Evolutionary conservation across 2,888 invertebrate genomes (phyloP), one percentile per base, ranked within the genome.

Genomic region (Galerucella pusilla): DNA sequence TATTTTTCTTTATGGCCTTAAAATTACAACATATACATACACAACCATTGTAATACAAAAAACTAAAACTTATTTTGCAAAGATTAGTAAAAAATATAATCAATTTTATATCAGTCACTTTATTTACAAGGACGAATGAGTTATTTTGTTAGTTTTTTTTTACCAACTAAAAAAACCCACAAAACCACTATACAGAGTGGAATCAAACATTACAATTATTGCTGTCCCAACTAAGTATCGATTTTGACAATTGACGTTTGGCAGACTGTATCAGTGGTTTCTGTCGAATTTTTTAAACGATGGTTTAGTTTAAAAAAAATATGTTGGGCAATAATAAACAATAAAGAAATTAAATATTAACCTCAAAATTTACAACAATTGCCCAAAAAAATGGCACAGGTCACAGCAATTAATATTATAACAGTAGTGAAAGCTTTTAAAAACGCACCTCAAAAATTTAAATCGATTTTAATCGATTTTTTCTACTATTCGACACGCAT

Each of bases 361-460:
- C 71, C 69, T 76, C 61, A 69, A 69, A 57, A 71, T 74, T 68
- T 73, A 76, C 75, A 74, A 74, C 65, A 60, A 74, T 73, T 72
- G 73, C 74, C 78, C 73, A 80, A 81, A 85, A 35, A 35, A 84
- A 88, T 88, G 87, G 87, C 88, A 88, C 87, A 85, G 84, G 86
- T 87, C 86, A 88, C 87, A 87, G 87, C 88, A 85, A 85, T 83
- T 81, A 83, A 85, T 77, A 70, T 67, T 66, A 74, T 74, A 74
- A 71, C 61, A 74, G 68, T 77, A 73, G 46, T 70, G 60, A 68
- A 78, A 74, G 75, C 76, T 75, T 72, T 25, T 61, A 57, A 65
- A 49, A 68, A 68, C 67, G 73, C 73, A 74, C 75, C 60, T 66
- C 59, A 66, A 74, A 64, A 69, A 59, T 46, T 49, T 12, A 45